Evolutionary conservation across 2,888 invertebrate genomes (phyloP), one percentile per base, ranked within the genome.

Genomic region (Nomada hirtipes): DNA sequence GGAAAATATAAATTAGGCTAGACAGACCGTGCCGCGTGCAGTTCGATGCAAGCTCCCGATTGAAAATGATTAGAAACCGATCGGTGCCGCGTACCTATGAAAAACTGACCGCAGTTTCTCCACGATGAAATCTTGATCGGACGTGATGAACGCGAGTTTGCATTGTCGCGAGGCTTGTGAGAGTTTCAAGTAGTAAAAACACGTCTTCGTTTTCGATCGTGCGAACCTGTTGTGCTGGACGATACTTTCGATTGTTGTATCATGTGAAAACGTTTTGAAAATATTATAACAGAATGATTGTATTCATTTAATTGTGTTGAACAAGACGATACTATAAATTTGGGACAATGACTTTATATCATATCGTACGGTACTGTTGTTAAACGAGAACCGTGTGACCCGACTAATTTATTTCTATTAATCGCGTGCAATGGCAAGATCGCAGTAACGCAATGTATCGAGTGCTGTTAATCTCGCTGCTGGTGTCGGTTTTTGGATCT

Each of bases 1-100:
- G 79, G 88, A 90, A 92, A 92, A 92, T 93, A 93, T 93, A 93
- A 93, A 93, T 92, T 91, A 91, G 91, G 81, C 88, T 89, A 89
- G 76, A 47, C 81, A 72, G 70, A 76, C 79, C 85, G 89, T 86
- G 86, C 85, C 82, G 85, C 86, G 85, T 85, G 76, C 91, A 93
- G 93, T 93, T 83, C 85, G 79, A 85, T 76, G 88, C 87, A 81
- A 86, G 86, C 79, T 76, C 81, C 89, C 89, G 82, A 85, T 91
- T 86, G 89, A 90, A 87, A 86, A 86, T 81, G 82, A 81, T 79
- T 79, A 72, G 79, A 84, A 78, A 82, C 50, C 63, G 55, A n/a
- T 18, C 44, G 52, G 47, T 23, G 52, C 26, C 65, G 50, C 76
- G 63, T 44, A 26, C n/a, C 67, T 13, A 36, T 36, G 26, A 63